These are phyloP conservation scores for Cyprinodon tularosa DNA, from an alignment of 2,113 vertebrate genomes.

Conservation along the genomic window DNA sequence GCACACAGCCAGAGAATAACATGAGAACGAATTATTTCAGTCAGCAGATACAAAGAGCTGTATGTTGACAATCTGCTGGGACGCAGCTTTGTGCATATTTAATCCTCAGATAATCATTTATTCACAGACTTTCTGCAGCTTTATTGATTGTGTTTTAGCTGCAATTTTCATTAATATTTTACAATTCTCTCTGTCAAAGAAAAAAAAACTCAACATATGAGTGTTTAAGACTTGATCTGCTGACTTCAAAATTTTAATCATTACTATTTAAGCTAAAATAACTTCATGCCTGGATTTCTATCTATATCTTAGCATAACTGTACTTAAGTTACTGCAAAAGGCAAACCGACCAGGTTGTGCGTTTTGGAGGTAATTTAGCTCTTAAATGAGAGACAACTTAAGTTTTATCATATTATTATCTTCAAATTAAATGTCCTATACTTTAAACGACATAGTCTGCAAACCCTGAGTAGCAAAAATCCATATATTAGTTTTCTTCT, in stretches of 20 bases:
- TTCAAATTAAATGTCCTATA: no score
- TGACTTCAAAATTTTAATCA: not conserved
- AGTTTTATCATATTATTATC: no score
- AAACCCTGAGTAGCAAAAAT: no score
- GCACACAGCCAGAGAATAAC: constrained; percentile 6
- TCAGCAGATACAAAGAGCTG: not conserved
- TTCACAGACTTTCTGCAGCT: not conserved
- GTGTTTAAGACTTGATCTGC: not conserved
- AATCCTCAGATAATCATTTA: constrained; percentile 1
- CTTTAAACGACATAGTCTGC: no score
- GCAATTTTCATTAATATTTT: constrained; percentile 2
- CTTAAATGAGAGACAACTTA: no score
- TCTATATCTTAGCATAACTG: not conserved
- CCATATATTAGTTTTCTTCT: no score
- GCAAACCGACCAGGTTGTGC: no score
- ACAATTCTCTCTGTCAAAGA: not conserved
- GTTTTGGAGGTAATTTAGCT: no score
- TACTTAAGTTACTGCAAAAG: no score
- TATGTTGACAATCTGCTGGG: not conserved
- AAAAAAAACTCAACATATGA: constrained; percentile 2
- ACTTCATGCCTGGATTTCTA: not conserved
- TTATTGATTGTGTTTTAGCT: constrained; percentile 1
- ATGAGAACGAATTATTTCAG: not conserved
- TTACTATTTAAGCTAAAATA: not conserved
- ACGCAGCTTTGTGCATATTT: not conserved